Percentiles rank a stretch among this genome's conserved stretches.
Evolutionary conservation across 2,797 vertebrate genomes (phyloP).

Genomic region (Xiphorhynchus erythropygius): DNA sequence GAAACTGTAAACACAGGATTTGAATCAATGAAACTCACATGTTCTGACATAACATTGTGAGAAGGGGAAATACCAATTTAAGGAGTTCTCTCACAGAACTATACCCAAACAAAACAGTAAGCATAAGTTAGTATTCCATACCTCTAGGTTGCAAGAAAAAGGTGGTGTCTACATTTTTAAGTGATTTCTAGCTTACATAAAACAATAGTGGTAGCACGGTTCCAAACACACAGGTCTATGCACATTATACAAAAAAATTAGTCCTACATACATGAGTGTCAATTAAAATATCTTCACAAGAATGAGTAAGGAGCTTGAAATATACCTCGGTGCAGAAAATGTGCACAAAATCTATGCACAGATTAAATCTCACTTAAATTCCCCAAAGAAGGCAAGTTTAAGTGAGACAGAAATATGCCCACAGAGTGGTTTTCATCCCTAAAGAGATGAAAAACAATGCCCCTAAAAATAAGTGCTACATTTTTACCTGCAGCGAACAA

Average conservation of each 20-base stretch:
- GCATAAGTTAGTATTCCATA: neutral
- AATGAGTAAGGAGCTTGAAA: neutral
- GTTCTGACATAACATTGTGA: slow-evolving; percentile 5
- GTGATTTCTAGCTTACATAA: slow-evolving; percentile 25
- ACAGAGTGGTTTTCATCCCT: slow-evolving; percentile 11
- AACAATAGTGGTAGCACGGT: slow-evolving; percentile 17
- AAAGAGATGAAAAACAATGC: slow-evolving; percentile 54
- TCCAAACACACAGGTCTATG: slow-evolving; percentile 49
- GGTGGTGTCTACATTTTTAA: slow-evolving; percentile 45
- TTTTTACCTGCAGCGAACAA: neutral
- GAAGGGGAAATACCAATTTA: neutral
- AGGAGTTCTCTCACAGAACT: slow-evolving; percentile 10
- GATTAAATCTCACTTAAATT: slow-evolving; percentile 20
- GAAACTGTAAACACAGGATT: slow-evolving; percentile 46
- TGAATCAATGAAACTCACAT: slow-evolving; percentile 6
- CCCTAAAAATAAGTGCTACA: slow-evolving; percentile 43
- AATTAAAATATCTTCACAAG: slow-evolving; percentile 42
- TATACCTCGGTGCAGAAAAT: neutral
- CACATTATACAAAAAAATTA: slow-evolving; percentile 49
- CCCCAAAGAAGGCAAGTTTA: neutral
- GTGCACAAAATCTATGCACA: slow-evolving; percentile 3
- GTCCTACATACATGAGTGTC: neutral
- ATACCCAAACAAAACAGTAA: neutral
- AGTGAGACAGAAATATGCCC: slow-evolving; percentile 10
- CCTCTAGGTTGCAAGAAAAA: slow-evolving; percentile 26